Base-by-base conservation (phyloP, 1,140 invertebrate species). In the Drosophila bocqueti region DNA sequence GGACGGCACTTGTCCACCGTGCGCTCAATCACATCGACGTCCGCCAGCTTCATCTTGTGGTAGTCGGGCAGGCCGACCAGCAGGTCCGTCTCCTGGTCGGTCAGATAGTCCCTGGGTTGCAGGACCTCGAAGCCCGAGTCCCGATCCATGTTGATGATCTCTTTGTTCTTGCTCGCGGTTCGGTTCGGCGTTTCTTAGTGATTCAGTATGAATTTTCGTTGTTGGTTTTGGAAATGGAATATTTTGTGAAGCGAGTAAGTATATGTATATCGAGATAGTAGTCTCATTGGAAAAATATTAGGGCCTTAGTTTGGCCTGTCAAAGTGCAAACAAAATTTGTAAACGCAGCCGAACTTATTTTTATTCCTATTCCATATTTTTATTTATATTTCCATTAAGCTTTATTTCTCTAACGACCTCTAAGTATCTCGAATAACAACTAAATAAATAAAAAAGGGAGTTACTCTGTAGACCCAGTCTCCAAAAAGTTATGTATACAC, bases 21-120 rank as follows among this genome's bases (percentile, higher is more conserved):
- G 2, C 82, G 81, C 7, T 47, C 64, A 7, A 85, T 21, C 18
- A 85, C n/a, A 43, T 85, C 83, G 8, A 86, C 85, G 4, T 79
- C 59, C 2, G 59, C 49, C 3, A 85, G 24, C 1, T 60, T 60
- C 18, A 69, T 24, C 40, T 67, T 45, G 11, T 55, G 34, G 26
- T 69, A 85, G 16, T 79, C 46, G 0, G 36, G 58, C 54, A 85
- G 21, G 0, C 38, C 21, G 21, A 10, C 36, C 5, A 86, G 49
- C 4, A 76, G 38, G 13, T 58, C 15, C 9, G 46, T 4, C 1
- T 40, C 36, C 2, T 6, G 21, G 1, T 50, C 21, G 5, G n/a
- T 18, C 21, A 46, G 6, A 26, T 72, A 72, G 16, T 50, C 45
- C 38, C 4, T 36, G 4, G 10, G 13, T 16, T 15, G 18, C 0